Percentiles rank a stretch among this genome's conserved stretches.
Conservation (phyloP, 2,113 vertebrate genomes). For the Leptocoma aspasia region DNA sequence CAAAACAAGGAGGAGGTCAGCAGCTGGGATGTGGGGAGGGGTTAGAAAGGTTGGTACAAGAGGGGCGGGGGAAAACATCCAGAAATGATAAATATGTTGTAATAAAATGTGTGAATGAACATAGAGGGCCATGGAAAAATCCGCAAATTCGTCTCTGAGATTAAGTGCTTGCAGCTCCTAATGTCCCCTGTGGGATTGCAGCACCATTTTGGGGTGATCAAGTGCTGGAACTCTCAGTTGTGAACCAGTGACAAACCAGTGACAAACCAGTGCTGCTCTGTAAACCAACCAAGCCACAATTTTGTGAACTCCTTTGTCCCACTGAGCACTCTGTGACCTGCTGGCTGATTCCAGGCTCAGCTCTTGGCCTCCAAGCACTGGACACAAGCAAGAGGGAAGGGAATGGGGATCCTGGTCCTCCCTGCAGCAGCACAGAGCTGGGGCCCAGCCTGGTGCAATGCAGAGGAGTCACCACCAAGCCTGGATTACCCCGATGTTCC, state of each 20-base stretch:
- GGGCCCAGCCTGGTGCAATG: neutral
- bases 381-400: neutral
- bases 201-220: neutral
- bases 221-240: neutral
- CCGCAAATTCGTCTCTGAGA: neutral
- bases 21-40: neutral
- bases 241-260: neutral
- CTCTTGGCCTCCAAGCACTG: neutral
- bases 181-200: neutral
- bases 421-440: neutral
- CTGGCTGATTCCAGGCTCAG: neutral
- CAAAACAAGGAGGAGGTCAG: neutral
- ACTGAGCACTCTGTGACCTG: neutral
- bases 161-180: neutral
- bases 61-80: neutral
- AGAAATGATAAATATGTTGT: accelerated
- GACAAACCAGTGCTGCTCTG: neutral
- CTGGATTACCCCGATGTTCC: neutral
- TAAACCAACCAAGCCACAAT: neutral
- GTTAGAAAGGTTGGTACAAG: accelerated
- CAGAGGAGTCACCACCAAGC: neutral
- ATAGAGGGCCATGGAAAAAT: neutral
- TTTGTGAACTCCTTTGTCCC: accelerated
- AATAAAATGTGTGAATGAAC: accelerated
- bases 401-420: neutral